Evolutionary conservation across 2,113 vertebrate genomes (phyloP).

Genomic region (Narcine bancroftii): DNA sequence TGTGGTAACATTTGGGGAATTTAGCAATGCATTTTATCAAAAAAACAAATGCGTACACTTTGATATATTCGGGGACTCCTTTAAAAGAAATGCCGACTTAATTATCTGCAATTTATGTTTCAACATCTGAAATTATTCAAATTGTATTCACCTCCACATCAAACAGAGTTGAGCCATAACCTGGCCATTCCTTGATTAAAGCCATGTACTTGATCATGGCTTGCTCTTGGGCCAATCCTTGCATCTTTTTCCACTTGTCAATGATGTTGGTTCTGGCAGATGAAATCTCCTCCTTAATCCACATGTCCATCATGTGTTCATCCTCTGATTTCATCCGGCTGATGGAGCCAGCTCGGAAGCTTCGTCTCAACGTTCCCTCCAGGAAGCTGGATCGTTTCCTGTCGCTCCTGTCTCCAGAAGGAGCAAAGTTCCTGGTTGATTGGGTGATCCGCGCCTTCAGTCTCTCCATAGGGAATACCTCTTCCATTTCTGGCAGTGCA

Average conservation of each 20-base stretch:
- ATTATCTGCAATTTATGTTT: background rate
- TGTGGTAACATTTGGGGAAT: background rate
- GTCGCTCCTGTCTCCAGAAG: slow-evolving; percentile 56
- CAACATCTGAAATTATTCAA: background rate
- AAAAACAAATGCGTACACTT: background rate
- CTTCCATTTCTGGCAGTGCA: slow-evolving; percentile 63
- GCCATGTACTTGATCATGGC: slow-evolving; percentile 91
- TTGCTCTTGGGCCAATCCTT: slow-evolving; percentile 80
- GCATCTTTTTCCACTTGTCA: slow-evolving; percentile 90
- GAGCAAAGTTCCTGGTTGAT: slow-evolving; percentile 66
- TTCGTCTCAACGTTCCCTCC: slow-evolving; percentile 83
- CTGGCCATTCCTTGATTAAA: slow-evolving; percentile 87
- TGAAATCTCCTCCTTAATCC: slow-evolving; percentile 79
- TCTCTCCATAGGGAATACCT: slow-evolving; percentile 77
- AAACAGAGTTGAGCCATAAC: slow-evolving; percentile 90
- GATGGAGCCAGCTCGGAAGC: slow-evolving; percentile 73
- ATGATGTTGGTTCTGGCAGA: slow-evolving; percentile 68
- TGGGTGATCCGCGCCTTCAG: slow-evolving; percentile 80
- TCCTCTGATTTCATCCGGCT: slow-evolving; percentile 72
- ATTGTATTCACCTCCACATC: slow-evolving; percentile 80
- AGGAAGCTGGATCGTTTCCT: slow-evolving; percentile 85
- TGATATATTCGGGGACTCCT: background rate
- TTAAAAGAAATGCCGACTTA: background rate
- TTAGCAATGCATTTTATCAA: background rate
- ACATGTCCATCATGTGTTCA: slow-evolving; percentile 79